Conservation (phyloP, 2,888 invertebrate species). For the Crocallis elinguaria region DNA sequence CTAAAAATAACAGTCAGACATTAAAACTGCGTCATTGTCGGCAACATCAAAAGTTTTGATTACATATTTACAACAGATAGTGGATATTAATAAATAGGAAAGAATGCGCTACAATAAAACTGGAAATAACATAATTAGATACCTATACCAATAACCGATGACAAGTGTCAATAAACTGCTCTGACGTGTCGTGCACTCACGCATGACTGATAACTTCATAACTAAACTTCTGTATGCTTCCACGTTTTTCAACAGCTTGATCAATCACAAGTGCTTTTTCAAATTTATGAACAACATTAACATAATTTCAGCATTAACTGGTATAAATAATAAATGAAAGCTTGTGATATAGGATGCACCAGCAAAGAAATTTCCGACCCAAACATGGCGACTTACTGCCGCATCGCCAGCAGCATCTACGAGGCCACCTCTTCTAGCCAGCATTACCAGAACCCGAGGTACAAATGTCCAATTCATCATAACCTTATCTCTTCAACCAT, state of each 20-base stretch:
- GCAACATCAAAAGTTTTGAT: slow-evolving; percentile 31
- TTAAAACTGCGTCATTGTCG: slow-evolving; percentile 23
- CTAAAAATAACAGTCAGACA: not conserved
- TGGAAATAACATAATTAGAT: slow-evolving; percentile 22
- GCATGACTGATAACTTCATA: slow-evolving; percentile 20
- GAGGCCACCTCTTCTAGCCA: slow-evolving; percentile 68
- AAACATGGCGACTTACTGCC: slow-evolving; percentile 71
- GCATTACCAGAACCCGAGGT: slow-evolving; percentile 73
- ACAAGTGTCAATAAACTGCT: slow-evolving; percentile 27
- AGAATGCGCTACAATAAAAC: slow-evolving; percentile 27
- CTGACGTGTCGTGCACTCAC: not conserved
- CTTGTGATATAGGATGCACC: slow-evolving; percentile 57
- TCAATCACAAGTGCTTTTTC: not conserved
- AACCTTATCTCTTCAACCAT: slow-evolving; percentile 12
- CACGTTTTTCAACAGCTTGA: not conserved
- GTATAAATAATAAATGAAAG: not conserved
- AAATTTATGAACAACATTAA: not conserved
- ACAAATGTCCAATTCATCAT: slow-evolving; percentile 34
- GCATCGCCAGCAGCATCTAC: slow-evolving; percentile 69
- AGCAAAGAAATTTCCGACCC: slow-evolving; percentile 70
- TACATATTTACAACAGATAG: slow-evolving; percentile 28
- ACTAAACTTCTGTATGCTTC: slow-evolving; percentile 2
- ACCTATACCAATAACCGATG: slow-evolving; percentile 24
- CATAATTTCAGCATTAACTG: not conserved
- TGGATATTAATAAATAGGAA: slow-evolving; percentile 27